Base-by-base conservation (phyloP, 2,113 vertebrate genomes). In the Elephantulus edwardii region DNA sequence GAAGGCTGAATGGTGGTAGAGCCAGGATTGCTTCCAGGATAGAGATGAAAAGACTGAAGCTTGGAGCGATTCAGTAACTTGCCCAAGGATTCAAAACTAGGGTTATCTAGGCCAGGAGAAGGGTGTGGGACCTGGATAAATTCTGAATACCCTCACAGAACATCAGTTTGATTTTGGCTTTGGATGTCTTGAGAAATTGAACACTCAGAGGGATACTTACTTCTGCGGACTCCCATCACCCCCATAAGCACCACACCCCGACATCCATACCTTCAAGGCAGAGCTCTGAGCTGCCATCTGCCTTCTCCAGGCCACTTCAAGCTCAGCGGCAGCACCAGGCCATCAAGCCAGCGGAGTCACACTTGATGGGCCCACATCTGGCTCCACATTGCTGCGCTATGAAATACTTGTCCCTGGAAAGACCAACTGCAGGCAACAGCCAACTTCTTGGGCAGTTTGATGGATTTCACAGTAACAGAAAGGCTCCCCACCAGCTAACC, bases 321-420 rank as follows among this genome's bases (percentile, higher is more conserved):
- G 28, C 22, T 20, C 30, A 64, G 24, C 26, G 19, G 17, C 14
- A 33, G 40, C 52, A 11, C 14, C 22, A 42, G n/a, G 82, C 26
- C 38, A 42, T 20, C 11, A 35, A 70, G 24, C n/a, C 71, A 58
- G 8, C 33, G 56, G 50, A 56, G 8, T 17, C 24, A 33, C 16
- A 13, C 12, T 40, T 0, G 28, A 72, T 54, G 33, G 64, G n/a
- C 42, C 74, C 40, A 75, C n/a, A 5, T 5, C 24, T 24, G 9
- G 30, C 17, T 13, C 26, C 52, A n/a, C 1, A 4, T 38, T 16
- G 86, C 13, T 30, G 24, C 1, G 0, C n/a, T 19, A 35, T 0
- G 0, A 24, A 83, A 62, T 3, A 4, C 22, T 60, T 1, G 1
- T 52, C 62, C 6, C 6, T 1, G 0, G 42, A 20, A 33, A 13